Evolutionary conservation across 2,888 invertebrate species (phyloP).

Genomic region (Elmis aenea): DNA sequence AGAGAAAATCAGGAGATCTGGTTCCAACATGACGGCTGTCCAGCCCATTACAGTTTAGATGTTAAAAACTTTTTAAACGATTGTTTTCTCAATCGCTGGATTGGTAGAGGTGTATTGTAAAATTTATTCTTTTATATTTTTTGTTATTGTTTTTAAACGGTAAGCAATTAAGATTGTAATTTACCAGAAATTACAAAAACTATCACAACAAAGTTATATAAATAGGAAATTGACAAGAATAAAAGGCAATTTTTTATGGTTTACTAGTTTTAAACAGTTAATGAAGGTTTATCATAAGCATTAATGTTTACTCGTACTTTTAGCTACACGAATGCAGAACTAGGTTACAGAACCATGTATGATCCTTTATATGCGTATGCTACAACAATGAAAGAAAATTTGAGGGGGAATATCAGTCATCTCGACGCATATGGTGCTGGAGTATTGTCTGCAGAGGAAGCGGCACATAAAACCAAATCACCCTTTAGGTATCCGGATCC

Average conservation of each 20-base stretch:
- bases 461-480: slow-evolving; percentile 30
- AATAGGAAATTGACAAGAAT: neutral
- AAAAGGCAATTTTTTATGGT: neutral
- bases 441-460: slow-evolving; percentile 42
- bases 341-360: slow-evolving; percentile 64
- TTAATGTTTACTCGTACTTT: too few relatives aligned
- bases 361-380: slow-evolving; percentile 38
- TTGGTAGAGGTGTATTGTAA: too few relatives aligned
- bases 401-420: slow-evolving; percentile 24
- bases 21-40: too few relatives aligned
- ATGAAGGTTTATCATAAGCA: too few relatives aligned
- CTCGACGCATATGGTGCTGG: slow-evolving; percentile 41
- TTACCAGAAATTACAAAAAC: neutral
- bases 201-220: too few relatives aligned
- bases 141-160: slow-evolving; percentile 49
- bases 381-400: slow-evolving; percentile 26
- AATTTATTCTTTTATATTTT: too few relatives aligned
- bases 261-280: too few relatives aligned
- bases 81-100: too few relatives aligned
- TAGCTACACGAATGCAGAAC: slow-evolving; percentile 58
- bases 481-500: slow-evolving; percentile 49
- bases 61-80: too few relatives aligned
- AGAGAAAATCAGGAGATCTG: too few relatives aligned
- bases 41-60: too few relatives aligned
- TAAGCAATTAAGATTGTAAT: slow-evolving; percentile 20